Evolutionary conservation across 2,888 invertebrate species (phyloP).

Genomic region (Leuctra nigra): DNA sequence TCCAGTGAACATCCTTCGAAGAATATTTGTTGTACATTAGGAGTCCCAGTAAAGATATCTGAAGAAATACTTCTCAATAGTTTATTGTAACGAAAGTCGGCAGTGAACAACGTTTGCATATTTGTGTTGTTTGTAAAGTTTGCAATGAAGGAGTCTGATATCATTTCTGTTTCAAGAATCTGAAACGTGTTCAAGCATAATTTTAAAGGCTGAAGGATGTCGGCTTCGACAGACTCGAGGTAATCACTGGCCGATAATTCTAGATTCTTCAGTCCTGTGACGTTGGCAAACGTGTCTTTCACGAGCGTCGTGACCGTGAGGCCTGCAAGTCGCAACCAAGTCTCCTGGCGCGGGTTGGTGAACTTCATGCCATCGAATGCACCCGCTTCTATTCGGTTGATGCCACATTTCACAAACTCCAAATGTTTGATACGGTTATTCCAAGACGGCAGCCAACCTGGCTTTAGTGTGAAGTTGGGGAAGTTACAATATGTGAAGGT

Average conservation of each 20-base stretch:
- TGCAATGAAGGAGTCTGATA: not conserved
- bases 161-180: too few species aligned
- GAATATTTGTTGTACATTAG: not conserved
- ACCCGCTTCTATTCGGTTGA: too few species aligned
- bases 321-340: not conserved
- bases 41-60: not conserved
- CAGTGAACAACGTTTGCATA: not conserved
- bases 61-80: not conserved
- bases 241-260: not conserved
- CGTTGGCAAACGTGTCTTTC: slow-evolving; percentile 9
- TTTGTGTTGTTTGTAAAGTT: not conserved
- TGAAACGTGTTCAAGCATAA: not conserved
- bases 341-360: not conserved
- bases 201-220: not conserved
- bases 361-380: too few species aligned
- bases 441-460: too few species aligned
- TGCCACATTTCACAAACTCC: too few species aligned
- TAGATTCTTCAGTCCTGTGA: not conserved
- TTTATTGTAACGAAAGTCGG: slow-evolving; percentile 22
- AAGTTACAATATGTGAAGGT: too few species aligned
- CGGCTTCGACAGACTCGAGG: not conserved
- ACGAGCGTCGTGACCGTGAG: not conserved
- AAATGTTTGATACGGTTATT: too few species aligned
- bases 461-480: too few species aligned
- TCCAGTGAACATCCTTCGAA: slow-evolving; percentile 30